Percentiles rank a stretch among this genome's conserved stretches.
These are phyloP conservation scores for Dendroctonus valens DNA, from an alignment of 1,140 invertebrate genomes.

Conservation along the genomic window DNA sequence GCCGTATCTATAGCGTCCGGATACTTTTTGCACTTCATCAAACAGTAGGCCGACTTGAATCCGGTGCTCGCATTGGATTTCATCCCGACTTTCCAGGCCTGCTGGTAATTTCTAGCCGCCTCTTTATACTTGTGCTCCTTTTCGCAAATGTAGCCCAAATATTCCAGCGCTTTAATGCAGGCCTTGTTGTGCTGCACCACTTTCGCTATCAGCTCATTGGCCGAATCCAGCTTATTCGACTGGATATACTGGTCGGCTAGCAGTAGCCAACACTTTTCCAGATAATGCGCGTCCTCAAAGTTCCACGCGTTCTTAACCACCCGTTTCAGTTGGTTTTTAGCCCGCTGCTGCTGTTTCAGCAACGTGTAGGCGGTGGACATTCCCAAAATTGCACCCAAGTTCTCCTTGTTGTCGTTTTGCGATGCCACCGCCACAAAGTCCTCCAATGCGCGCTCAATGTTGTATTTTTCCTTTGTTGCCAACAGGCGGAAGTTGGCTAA, in stretches of 20 bases:
- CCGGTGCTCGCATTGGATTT: constrained; percentile 80
- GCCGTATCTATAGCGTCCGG: constrained; percentile 84
- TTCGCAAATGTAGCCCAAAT: constrained; percentile 82
- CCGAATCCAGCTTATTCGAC: constrained; percentile 82
- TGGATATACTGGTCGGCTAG: constrained; percentile 90
- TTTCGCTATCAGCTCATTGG: constrained; percentile 76
- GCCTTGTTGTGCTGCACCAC: constrained; percentile 88
- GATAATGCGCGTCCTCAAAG: constrained; percentile 91
- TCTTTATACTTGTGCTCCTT: constrained; percentile 90
- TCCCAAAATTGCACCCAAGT: constrained; percentile 87
- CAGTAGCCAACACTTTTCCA: constrained; percentile 93
- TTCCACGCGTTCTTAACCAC: constrained; percentile 86
- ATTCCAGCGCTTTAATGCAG: constrained; percentile 88
- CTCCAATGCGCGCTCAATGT: constrained; percentile 80
- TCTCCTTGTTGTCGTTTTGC: constrained; percentile 67
- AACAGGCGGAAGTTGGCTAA: constrained; percentile 82
- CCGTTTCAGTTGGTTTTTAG: constrained; percentile 89
- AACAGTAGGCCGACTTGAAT: constrained; percentile 90
- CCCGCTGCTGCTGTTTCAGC: constrained; percentile 85
- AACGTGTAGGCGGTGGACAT: constrained; percentile 84
- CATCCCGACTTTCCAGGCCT: constrained; percentile 81
- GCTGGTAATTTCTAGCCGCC: constrained; percentile 79
- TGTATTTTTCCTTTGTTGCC: constrained; percentile 79
- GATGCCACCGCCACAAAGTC: constrained; percentile 76
- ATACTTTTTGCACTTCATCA: constrained; percentile 87